Base-by-base conservation (phyloP, 1,140 invertebrate genomes). In the Drosophila varians region DNA sequence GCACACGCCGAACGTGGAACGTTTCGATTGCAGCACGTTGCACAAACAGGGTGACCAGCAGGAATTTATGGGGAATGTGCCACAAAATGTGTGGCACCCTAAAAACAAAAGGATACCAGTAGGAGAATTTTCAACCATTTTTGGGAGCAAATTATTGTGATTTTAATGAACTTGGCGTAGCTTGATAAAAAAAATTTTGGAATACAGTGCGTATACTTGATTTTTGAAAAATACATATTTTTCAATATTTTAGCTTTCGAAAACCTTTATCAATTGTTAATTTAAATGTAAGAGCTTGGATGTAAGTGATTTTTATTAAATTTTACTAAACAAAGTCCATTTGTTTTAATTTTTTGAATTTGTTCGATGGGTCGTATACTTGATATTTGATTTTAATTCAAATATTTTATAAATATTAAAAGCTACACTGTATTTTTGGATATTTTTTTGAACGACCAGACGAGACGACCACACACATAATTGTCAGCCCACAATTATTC, bases 1-100 rank as follows among this genome's bases (percentile, higher is more conserved):
- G 47, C 77, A 71, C 72, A 77, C 77, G 71, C 72, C 76, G 65
- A 75, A 75, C 65, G 68, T 78, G 75, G 58, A 58, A 48, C 68
- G 58, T 73, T 60, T 45, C 66, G 56, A 71, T 71, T 61, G 55
- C 48, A 42, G 55, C 40, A 49, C 31, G 36, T 61, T 54, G 66
- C 55, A 18, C 55, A 71, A 46, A 72, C 55, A 43, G 69, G 69
- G 69, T 72, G 48, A 16, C 9, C 14, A 5, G 38, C 23, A 16
- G n/a, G 47, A 16, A 18, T 42, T 42, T 19, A 7, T 19, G 38
- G 38, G 28, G 28, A 31, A 31, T 31, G 28, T 31, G 28, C 28
- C 28, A 31, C 28, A 31, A 31, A 31, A 0, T n/a, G 28, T 9
- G 11, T 8, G 6, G 6, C 36, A 4, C 14, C 7, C 36, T 12